phyloP scores from a whole-genome alignment of 2,797 vertebrate genomes.

The Cygnus olor region DNA sequence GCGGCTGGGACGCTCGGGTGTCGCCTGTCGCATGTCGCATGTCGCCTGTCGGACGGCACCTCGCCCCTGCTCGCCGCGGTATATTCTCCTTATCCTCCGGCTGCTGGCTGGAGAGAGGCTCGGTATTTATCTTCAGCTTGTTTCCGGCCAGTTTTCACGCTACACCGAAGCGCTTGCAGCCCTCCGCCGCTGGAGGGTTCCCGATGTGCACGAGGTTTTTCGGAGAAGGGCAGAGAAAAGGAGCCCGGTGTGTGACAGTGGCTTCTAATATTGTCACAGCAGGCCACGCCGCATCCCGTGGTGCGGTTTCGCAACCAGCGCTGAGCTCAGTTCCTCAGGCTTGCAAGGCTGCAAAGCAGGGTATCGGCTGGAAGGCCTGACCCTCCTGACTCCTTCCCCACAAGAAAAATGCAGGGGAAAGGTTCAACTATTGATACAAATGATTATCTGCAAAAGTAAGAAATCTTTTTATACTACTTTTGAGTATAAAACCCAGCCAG shows the following conservation, averaged over 20 bases:
- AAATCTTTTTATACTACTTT: neutral
- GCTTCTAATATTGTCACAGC: neutral
- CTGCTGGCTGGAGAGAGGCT: neutral
- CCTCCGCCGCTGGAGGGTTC: neutral
- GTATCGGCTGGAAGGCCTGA: neutral
- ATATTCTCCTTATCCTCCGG: accelerated
- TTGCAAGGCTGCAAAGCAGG: neutral
- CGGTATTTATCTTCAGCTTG: neutral
- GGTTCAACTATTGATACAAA: neutral
- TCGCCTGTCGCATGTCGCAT: too few species aligned
- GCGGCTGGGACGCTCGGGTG: too few species aligned
- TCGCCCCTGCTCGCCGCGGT: too few species aligned
- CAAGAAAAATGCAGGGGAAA: neutral
- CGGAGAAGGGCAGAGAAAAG: neutral
- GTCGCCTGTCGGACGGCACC: too few species aligned
- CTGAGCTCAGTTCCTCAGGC: neutral
- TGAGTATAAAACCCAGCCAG: accelerated
- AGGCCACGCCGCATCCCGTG: accelerated
- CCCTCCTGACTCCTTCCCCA: accelerated
- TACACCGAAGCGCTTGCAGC: neutral
- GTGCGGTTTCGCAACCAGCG: neutral
- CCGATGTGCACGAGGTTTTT: neutral
- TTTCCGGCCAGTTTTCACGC: neutral
- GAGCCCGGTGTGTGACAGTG: neutral
- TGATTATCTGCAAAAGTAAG: neutral